Evolutionary conservation across 2,888 invertebrate genomes (phyloP).

Genomic region (Prenolepis imparis): DNA sequence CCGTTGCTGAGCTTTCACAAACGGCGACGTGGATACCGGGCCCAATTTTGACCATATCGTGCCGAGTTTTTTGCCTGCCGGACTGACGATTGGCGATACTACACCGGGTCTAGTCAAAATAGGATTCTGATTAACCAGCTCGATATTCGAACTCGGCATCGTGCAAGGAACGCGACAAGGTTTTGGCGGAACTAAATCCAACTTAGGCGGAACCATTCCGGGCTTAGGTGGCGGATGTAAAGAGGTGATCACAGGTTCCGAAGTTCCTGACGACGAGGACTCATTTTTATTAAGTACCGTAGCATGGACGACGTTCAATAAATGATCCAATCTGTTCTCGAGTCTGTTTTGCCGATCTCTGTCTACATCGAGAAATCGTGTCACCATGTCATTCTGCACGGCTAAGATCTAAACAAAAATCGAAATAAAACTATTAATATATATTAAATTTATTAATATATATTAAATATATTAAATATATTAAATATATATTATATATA

Average conservation of each 20-base stretch:
- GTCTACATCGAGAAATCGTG: conserved; percentile 83
- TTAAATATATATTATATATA: too few relatives aligned
- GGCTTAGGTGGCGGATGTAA: conserved; percentile 83
- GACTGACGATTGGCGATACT: conserved; percentile 80
- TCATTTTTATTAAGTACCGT: conserved; percentile 80
- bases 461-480: too few relatives aligned
- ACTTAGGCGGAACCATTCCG: conserved; percentile 82
- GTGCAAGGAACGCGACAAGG: conserved; percentile 85
- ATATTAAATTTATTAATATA: too few relatives aligned
- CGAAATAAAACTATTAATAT: too few relatives aligned
- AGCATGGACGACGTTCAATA: conserved; percentile 83
- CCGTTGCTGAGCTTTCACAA: conserved; percentile 84
- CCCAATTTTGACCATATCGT: conserved; percentile 84
- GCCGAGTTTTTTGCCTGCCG: conserved; percentile 76
- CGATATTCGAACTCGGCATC: conserved; percentile 75
- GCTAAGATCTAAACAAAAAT: conserved; percentile 80
- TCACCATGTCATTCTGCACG: conserved; percentile 84
- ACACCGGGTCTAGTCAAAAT: conserved; percentile 81
- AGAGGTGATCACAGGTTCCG: conserved; percentile 78
- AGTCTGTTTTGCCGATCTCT: conserved; percentile 83
- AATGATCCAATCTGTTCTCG: conserved; percentile 83
- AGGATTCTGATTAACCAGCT: conserved; percentile 80
- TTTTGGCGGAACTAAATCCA: conserved; percentile 84
- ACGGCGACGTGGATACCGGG: conserved; percentile 84
- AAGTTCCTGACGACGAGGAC: conserved; percentile 45